Conservation (phyloP, 2,888 invertebrate genomes). For the Gastracanthus pulcherrimus region DNA sequence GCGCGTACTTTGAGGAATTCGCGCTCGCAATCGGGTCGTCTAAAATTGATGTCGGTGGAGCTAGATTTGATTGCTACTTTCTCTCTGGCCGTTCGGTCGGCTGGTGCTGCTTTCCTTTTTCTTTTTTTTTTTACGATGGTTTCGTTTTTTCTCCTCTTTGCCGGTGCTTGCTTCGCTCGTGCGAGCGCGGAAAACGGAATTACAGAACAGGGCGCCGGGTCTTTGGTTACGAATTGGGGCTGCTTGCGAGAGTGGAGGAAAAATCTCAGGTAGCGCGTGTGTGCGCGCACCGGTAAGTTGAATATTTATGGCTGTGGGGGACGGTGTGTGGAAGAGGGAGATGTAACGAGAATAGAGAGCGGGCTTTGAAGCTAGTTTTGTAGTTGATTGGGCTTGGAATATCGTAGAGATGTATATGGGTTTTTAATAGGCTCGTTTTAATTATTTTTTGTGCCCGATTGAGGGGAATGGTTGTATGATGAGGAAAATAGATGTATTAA, state of each 20-base stretch:
- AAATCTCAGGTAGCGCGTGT: neutral
- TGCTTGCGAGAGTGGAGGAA: neutral
- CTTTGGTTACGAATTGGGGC: constrained; percentile 12
- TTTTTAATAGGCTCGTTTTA: no score
- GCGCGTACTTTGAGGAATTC: constrained; percentile 33
- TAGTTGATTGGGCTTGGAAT: neutral
- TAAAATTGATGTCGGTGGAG: constrained; percentile 45
- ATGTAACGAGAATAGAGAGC: neutral
- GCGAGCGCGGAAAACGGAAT: constrained; percentile 4
- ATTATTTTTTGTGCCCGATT: no score
- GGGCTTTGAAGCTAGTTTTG: neutral
- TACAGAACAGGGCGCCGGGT: constrained; percentile 4
- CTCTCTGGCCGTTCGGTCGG: neutral
- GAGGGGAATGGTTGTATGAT: no score
- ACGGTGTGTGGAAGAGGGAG: neutral
- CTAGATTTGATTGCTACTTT: constrained; percentile 48
- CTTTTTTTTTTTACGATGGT: neutral
- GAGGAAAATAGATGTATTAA: no score
- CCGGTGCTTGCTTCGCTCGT: neutral
- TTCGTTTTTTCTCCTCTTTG: no score
- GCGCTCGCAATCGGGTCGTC: constrained; percentile 32
- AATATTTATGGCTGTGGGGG: constrained; percentile 25
- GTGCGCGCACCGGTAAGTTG: neutral
- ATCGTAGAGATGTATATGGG: neutral
- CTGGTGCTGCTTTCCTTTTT: neutral